Evolutionary conservation across 2,888 invertebrate genomes (phyloP).

Genomic region (Acholoe squamosa): DNA sequence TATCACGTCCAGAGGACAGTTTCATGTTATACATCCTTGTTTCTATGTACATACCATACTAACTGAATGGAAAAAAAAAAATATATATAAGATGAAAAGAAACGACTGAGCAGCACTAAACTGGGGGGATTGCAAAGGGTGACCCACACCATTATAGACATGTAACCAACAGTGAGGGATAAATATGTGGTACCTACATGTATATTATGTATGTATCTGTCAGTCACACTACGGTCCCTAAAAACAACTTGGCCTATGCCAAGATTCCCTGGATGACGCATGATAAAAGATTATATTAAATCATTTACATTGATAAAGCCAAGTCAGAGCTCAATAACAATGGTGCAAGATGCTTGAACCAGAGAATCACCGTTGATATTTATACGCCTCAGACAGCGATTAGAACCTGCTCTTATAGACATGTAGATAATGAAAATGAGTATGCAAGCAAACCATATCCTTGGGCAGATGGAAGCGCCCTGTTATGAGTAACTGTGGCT

Average conservation of each 20-base stretch:
- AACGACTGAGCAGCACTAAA: neutral
- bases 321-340: neutral
- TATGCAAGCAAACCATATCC: slow-evolving; percentile 37
- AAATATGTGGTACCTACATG: neutral
- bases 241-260: neutral
- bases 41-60: neutral
- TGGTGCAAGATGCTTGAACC: neutral
- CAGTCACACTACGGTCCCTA: neutral
- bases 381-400: neutral
- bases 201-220: no score
- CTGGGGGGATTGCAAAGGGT: neutral
- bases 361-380: neutral
- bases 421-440: slow-evolving; percentile 11
- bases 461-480: neutral
- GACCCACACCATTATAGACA: neutral
- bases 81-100: no score
- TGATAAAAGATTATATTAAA: neutral
- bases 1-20: neutral
- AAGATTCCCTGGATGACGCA: neutral
- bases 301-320: neutral
- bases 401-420: neutral
- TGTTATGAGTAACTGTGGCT: neutral
- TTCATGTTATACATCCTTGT: neutral
- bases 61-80: neutral
- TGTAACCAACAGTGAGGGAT: neutral